A percentile compares a stretch with the other conserved stretches of the same genome.
Evolutionary conservation across 2,888 invertebrate species (phyloP).

Genomic region (Sesia bembeciformis): DNA sequence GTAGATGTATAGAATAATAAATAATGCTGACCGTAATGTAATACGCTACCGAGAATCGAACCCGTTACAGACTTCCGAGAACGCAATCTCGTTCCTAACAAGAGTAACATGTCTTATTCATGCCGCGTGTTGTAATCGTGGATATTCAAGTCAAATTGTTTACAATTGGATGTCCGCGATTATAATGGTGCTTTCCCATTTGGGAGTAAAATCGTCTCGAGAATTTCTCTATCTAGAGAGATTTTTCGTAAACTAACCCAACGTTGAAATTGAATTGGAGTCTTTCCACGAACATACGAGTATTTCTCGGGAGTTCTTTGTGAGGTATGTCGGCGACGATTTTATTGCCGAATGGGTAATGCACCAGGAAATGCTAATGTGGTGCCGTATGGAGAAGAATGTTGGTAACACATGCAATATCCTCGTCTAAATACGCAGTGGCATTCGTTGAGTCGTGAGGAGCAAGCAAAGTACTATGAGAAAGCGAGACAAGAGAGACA

Average conservation of each 20-base stretch:
- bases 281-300: too few relatives aligned
- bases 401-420: conserved; percentile 12
- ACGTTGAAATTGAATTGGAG: too few relatives aligned
- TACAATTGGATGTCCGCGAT: conserved; percentile 13
- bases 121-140: conserved; percentile 13
- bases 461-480: conserved; percentile 99
- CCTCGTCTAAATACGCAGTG: conserved; percentile 82
- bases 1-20: conserved; percentile 53
- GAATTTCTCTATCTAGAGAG: not conserved
- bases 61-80: conserved; percentile 17
- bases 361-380: not conserved
- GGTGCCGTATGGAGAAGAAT: not conserved
- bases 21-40: conserved; percentile 22
- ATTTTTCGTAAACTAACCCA: too few relatives aligned
- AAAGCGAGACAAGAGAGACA: conserved; percentile 99
- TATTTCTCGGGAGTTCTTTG: too few relatives aligned
- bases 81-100: conserved; percentile 59
- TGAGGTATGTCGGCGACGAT: not conserved
- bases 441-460: conserved; percentile 99
- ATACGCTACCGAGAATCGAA: conserved; percentile 38
- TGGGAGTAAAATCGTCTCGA: not conserved
- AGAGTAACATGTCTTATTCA: conserved; percentile 34
- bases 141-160: conserved; percentile 12
- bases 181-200: not conserved
- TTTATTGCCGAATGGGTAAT: not conserved